Base-by-base conservation (phyloP, 2,797 vertebrate species). In the Gila robusta region DNA sequence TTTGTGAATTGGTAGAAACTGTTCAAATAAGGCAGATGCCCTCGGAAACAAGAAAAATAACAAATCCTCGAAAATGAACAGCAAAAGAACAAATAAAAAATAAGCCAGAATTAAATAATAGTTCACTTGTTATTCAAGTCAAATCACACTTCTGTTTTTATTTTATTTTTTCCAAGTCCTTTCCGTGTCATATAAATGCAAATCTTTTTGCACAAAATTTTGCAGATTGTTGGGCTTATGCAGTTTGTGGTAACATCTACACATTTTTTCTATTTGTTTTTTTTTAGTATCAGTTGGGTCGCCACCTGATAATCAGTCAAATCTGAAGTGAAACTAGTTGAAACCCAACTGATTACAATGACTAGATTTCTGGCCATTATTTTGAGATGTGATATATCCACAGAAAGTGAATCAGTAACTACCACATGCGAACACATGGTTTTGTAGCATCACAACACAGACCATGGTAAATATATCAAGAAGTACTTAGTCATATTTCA, bases 351-450 rank as follows among this genome's bases (percentile, higher is more conserved):
- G 10, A 37, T 77, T 39, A 77, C 32, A 56, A 77, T 23, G 11
- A 16, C 32, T 56, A 37, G 14, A 56, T 54, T 54, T 78, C 35
- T 59, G 35, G 14, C 21, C 35, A 23, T 54, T 77, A 11, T 56
- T 56, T 77, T 59, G 52, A 52, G 79, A 17, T 1, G 19, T 37
- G 41, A 44, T 44, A 49, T 16, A 49, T 16, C 37, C 39, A 21
- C 4, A 72, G 19, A 54, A 37, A 35, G 26, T 76, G 16, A 80
- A 71, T 67, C 62, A 69, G 2, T 44, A 72, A 66, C 64, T 84
- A 62, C 88, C 28, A 41, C 32, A 39, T 54, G 23, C 1, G 0
- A 77, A 12, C 59, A 69, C 49, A 69, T 54, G 64, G 14, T 52
- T 37, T 37, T 23, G 47, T 8, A 32, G 64, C 28, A 44, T 72